Evolutionary conservation across 2,888 invertebrate genomes (phyloP).

Genomic region (Pollenia labialis): DNA sequence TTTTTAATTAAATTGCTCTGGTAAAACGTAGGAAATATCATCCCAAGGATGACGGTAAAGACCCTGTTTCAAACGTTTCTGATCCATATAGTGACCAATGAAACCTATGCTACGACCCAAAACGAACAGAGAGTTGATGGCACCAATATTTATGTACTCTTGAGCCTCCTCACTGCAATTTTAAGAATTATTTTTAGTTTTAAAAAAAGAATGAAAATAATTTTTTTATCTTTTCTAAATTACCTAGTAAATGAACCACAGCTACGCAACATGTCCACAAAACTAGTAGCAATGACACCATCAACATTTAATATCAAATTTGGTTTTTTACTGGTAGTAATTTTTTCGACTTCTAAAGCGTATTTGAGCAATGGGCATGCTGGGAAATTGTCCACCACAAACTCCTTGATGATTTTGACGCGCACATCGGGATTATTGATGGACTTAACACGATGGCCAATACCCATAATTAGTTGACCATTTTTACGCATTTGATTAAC

Average conservation of each 20-base stretch:
- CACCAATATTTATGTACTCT: constrained; percentile 98
- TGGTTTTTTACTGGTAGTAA: constrained; percentile 99
- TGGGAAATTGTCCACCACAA: constrained; percentile 96
- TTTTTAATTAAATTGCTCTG: constrained; percentile 83
- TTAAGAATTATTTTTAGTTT: neutral
- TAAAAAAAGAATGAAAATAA: neutral
- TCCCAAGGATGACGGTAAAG: constrained; percentile 99
- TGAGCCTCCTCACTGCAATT: constrained; percentile 94
- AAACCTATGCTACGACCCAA: constrained; percentile 99
- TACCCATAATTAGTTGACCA: constrained; percentile 99
- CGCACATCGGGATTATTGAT: constrained; percentile 99
- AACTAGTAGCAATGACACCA: constrained; percentile 98
- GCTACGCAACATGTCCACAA: constrained; percentile 97
- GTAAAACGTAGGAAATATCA: constrained; percentile 89
- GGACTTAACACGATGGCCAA: constrained; percentile 95
- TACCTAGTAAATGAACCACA: constrained; percentile 97
- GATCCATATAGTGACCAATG: constrained; percentile 99
- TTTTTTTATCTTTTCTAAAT: constrained; percentile 76
- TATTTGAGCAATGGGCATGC: constrained; percentile 96
- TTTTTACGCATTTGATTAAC: constrained; percentile 98
- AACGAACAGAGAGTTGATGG: constrained; percentile 99
- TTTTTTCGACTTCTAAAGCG: constrained; percentile 98
- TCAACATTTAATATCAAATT: constrained; percentile 99
- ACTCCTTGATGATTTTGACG: constrained; percentile 98
- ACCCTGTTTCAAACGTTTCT: constrained; percentile 99